A percentile compares a stretch with the other conserved stretches of the same genome.
phyloP scores from a whole-genome alignment of 2,888 invertebrate species.

The Bimastos eiseni region DNA sequence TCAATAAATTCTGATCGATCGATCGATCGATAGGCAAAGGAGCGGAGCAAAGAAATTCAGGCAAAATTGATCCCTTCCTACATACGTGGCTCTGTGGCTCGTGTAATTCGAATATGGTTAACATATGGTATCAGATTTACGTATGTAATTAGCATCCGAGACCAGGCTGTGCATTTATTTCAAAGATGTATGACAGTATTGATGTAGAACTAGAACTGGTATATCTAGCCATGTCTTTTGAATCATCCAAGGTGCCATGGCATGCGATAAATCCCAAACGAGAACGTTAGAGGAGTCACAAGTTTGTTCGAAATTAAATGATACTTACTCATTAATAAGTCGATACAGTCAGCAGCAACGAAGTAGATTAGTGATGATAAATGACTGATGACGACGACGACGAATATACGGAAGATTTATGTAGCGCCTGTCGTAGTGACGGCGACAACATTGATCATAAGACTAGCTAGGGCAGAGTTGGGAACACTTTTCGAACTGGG shows the following conservation, averaged over 20 bases:
- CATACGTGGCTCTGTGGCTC: neutral
- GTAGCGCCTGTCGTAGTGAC: neutral
- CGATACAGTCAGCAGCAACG: neutral
- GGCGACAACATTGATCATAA: neutral
- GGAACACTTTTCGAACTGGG: too few relatives aligned
- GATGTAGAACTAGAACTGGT: neutral
- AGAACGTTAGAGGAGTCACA: too few relatives aligned
- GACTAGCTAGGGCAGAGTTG: neutral
- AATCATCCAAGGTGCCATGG: neutral
- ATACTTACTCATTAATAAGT: neutral
- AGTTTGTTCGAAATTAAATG: neutral
- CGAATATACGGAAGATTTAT: neutral
- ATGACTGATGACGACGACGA: neutral
- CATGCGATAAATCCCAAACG: neutral
- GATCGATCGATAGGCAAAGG: neutral
- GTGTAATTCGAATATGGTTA: neutral
- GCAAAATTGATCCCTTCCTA: neutral
- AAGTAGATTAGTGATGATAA: neutral
- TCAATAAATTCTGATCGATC: constrained; percentile 3
- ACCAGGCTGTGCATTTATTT: neutral
- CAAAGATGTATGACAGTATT: neutral
- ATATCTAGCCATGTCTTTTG: too few relatives aligned
- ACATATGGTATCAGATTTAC: neutral
- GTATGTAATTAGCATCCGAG: neutral
- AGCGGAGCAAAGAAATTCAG: neutral